Base-by-base conservation (phyloP, 92 coral and sea anemone genomes). In the Heliopora coerulea region DNA sequence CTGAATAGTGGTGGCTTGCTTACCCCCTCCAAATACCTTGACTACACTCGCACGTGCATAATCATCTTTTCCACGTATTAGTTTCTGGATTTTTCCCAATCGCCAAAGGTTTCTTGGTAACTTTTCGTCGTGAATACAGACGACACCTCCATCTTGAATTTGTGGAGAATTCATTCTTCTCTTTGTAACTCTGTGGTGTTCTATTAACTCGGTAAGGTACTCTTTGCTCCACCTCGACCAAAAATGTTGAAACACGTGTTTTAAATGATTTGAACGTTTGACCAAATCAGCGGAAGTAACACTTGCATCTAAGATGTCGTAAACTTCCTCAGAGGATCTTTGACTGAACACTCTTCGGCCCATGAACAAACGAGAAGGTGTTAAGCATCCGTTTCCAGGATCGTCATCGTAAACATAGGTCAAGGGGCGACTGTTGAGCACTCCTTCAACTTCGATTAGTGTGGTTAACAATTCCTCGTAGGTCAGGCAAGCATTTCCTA, bases 171-270 rank as follows among this genome's bases (percentile, higher is more conserved):
- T 26, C 20, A 26, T 66, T n/a, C 2, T 14, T 27, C 57, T 44
- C 1, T 18, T 32, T 44, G 18, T 74, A 11, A 20, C 49, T 17
- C 68, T 44, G 17, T 65, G 80, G 13, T 49, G 21, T 23, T 52
- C 54, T 11, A 76, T 11, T 13, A 65, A 34, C 59, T 65, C 78
- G 0, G 75, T 18, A 18, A 67, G 17, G 26, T 82, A 75, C 30
- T 82, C 81, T 0, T 66, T 23, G 39, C 40, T 64, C 72, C 78
- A 76, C 21, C 73, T 33, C 18, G 17, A 26, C 72, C 60, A 69
- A 56, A 79, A 79, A 34, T 75, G 80, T 40, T 79, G 78, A 66
- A 54, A 39, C 13, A 79, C 49, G 50, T n/a, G 44, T 79, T 54
- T 35, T 62, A 41, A 62, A 56, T 19, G 15, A 32, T 52, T 66